phyloP scores from a whole-genome alignment of 2,113 vertebrate genomes.

The Colistium nudipinnis region DNA sequence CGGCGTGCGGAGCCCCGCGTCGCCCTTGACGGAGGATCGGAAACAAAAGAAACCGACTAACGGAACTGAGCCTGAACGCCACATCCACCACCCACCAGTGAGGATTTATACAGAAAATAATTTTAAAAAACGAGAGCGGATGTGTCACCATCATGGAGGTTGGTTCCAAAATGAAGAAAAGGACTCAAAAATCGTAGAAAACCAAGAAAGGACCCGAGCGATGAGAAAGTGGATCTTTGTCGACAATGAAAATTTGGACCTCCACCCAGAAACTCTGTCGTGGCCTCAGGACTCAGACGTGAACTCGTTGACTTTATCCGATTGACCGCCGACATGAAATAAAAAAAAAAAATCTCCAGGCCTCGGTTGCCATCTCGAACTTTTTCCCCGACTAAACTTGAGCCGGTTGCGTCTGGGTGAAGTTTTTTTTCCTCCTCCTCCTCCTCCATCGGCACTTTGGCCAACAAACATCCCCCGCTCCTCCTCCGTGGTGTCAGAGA shows the following conservation, averaged over 20 bases:
- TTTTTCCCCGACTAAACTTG: neutral
- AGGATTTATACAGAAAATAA: too few species aligned
- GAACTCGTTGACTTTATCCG: neutral
- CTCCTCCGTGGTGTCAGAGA: slow-evolving; percentile 46
- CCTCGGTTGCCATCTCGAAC: neutral
- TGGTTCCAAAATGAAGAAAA: too few species aligned
- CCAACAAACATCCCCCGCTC: slow-evolving; percentile 51
- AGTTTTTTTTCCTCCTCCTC: slow-evolving; percentile 50
- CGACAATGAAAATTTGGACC: neutral
- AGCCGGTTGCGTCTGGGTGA: slow-evolving; percentile 1
- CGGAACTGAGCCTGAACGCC: neutral
- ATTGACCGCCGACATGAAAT: too few species aligned
- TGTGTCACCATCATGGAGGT: too few species aligned
- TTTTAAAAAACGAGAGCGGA: too few species aligned
- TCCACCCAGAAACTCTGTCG: too few species aligned
- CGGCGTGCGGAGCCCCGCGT: neutral
- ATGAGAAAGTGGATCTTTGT: too few species aligned
- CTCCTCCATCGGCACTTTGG: slow-evolving; percentile 29
- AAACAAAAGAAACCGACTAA: neutral
- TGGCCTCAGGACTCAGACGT: neutral
- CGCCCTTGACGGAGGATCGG: slow-evolving; percentile 13
- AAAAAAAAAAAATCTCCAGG: too few species aligned
- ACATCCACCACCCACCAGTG: too few species aligned
- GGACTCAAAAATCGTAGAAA: too few species aligned
- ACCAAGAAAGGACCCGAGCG: too few species aligned